Evolutionary conservation across 1,140 invertebrate genomes (phyloP).

Genomic region (Berghia stephanieae): DNA sequence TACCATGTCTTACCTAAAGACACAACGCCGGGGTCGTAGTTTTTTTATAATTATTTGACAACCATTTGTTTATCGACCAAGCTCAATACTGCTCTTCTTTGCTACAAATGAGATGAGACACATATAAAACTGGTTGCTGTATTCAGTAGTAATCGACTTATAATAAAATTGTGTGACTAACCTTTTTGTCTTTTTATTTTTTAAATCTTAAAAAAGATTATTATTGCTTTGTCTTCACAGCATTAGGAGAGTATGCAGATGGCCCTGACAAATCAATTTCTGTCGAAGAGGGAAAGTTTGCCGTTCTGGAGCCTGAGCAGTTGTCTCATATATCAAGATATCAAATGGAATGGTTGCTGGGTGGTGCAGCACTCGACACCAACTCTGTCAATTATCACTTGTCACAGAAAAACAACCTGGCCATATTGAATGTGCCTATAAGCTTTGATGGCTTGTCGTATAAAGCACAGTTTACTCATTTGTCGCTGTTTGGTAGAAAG

Average conservation of each 20-base stretch:
- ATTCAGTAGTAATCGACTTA: too few relatives aligned
- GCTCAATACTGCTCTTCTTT: too few relatives aligned
- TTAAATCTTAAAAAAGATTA: too few relatives aligned
- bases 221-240: too few relatives aligned
- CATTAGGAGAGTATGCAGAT: background rate
- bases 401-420: background rate
- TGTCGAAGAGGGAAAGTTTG: background rate
- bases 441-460: background rate
- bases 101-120: too few relatives aligned
- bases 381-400: background rate
- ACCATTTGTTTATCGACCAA: too few relatives aligned
- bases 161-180: too few relatives aligned
- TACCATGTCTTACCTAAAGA: too few relatives aligned
- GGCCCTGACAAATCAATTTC: background rate
- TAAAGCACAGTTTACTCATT: background rate
- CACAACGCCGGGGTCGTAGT: too few relatives aligned
- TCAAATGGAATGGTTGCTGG: conserved; percentile 1
- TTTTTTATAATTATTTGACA: too few relatives aligned
- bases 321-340: conserved; percentile 2
- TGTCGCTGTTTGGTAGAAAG: too few relatives aligned
- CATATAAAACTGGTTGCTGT: too few relatives aligned
- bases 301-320: background rate
- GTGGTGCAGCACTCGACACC: background rate
- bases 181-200: background rate
- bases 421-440: background rate